Conservation (phyloP, 2,888 invertebrate genomes). For the Habroteleia sp. region DNA sequence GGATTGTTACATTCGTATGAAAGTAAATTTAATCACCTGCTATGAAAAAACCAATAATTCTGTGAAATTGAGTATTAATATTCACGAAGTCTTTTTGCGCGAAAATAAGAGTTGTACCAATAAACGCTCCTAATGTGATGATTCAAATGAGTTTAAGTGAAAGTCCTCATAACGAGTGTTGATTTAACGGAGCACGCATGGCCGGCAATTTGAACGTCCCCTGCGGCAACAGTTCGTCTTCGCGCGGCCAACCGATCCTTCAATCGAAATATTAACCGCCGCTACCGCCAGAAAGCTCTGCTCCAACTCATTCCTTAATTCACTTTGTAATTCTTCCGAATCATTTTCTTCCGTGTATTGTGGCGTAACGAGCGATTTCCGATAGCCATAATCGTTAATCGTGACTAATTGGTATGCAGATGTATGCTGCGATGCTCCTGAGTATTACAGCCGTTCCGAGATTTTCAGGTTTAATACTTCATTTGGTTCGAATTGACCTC, state of each 20-base stretch:
- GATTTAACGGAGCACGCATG: constrained; percentile 55
- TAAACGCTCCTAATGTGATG: constrained; percentile 34
- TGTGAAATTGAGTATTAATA: constrained; percentile 18
- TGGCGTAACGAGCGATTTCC: constrained; percentile 33
- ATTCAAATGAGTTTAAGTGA: constrained; percentile 48
- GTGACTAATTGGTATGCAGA: constrained; percentile 39
- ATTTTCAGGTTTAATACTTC: constrained; percentile 13
- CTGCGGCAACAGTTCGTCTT: constrained; percentile 52
- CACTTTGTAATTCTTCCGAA: constrained; percentile 15
- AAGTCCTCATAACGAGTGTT: constrained; percentile 51
- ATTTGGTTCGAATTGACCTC: neutral
- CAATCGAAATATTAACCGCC: constrained; percentile 44
- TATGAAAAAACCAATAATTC: constrained; percentile 9
- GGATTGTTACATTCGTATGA: neutral
- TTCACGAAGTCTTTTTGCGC: constrained; percentile 7
- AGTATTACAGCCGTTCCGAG: constrained; percentile 13
- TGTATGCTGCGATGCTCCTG: constrained; percentile 11
- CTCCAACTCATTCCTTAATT: constrained; percentile 19
- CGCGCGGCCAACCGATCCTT: constrained; percentile 37
- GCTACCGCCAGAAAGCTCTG: constrained; percentile 15
- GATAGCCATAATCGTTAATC: constrained; percentile 37
- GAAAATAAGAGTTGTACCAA: constrained; percentile 12
- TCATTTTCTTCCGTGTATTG: constrained; percentile 24
- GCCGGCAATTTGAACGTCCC: constrained; percentile 57
- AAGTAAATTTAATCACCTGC: neutral